Evolutionary conservation across 1,140 invertebrate species (phyloP), one percentile per base, ranked within the genome.

Genomic region (Drosophila chauvacae): DNA sequence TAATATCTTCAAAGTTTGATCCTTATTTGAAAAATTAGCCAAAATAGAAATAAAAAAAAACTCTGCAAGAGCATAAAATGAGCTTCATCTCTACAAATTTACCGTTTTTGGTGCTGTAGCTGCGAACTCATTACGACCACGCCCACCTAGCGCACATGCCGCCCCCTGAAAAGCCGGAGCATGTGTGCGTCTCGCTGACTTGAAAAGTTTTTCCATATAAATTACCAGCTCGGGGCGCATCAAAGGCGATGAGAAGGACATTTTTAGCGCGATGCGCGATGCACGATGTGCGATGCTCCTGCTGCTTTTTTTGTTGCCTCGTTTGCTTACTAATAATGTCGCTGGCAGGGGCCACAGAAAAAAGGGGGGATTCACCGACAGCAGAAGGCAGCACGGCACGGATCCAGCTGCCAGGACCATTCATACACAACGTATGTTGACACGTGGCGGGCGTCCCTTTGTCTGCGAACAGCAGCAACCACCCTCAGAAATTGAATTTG

Each of bases 401-500:
- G 33, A 81, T 37, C 18, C 73, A 59, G 58, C 45, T 57, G 65
- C 9, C 56, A 63, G 63, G 28, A 53, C 11, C 33, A 78, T 66
- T 39, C 80, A 83, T 84, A 88, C 84, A 72, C 80, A 80, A 48
- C 71, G 76, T 87, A 50, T 64, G 64, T 72, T 50, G 64, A 76
- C 74, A 82, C 70, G 79, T 76, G 81, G 50, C 58, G 30, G 45
- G 35, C 11, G 39, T 26, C 61, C 64, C 57, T 80, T 77, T 77
- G 77, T 80, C 62, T 45, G 53, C 33, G 37, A 50, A 48, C 59
- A 28, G n/a, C 33, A 42, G 39, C 55, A 42, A 33, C 48, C 66
- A 44, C 44, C 63, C 58, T n/a, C 30, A 58, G 60, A 90, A 88
- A 88, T 88, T 88, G 77, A 88, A 90, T 88, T 90, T 78, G 39